phyloP scores from a whole-genome alignment of 2,888 invertebrate genomes.

The Himalopsyche tibetana region DNA sequence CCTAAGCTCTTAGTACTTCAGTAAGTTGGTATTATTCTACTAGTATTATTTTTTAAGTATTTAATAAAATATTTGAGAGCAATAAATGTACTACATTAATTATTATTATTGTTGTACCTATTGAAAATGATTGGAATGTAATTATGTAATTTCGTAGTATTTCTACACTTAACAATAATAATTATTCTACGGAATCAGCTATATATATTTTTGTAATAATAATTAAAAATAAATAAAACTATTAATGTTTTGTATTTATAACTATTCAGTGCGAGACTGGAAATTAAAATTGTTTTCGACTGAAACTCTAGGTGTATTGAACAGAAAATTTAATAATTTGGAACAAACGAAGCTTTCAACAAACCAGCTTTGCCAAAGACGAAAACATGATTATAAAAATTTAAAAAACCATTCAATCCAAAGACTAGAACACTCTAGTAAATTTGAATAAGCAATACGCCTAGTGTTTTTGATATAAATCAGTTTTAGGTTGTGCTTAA shows the following conservation, averaged over 20 bases:
- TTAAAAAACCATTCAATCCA: not conserved
- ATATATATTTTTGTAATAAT: conserved; percentile 43
- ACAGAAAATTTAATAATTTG: not conserved
- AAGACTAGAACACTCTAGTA: no score
- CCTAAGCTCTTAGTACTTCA: conserved; percentile 41
- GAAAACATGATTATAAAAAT: no score
- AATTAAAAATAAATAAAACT: conserved; percentile 40
- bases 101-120: conserved; percentile 39
- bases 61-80: conserved; percentile 42
- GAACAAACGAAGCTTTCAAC: no score
- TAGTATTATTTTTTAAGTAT: conserved; percentile 41
- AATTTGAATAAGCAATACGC: not conserved
- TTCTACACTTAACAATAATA: conserved; percentile 43
- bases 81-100: conserved; percentile 43
- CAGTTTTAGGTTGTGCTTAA: conserved; percentile 11
- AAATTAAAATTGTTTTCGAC: not conserved
- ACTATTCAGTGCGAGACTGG: conserved; percentile 4
- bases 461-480: not conserved
- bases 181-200: conserved; percentile 42
- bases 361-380: no score
- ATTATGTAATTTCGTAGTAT: conserved; percentile 42
- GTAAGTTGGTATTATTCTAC: conserved; percentile 43
- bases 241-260: conserved; percentile 34
- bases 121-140: conserved; percentile 40
- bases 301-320: not conserved